Base-by-base conservation (phyloP, 1,140 invertebrate species). In the Bombus turneri region DNA sequence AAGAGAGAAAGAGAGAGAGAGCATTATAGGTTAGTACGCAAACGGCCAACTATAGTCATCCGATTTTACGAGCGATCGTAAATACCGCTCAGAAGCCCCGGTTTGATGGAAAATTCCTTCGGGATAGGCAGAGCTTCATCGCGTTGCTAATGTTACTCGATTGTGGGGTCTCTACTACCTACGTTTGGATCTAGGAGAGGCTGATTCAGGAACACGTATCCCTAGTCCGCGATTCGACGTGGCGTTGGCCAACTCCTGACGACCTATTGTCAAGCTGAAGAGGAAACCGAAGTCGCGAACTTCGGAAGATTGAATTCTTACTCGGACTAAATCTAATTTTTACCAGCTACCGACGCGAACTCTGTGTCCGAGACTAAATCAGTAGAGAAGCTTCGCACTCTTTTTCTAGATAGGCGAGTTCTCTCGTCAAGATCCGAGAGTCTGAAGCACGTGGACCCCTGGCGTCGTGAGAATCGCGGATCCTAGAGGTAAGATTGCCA, bases 271-370 rank as follows among this genome's bases (percentile, higher is more conserved):
- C 85, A 68, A 28, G 34, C n/a, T n/a, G n/a, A 31, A 57, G 74
- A 57, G 73, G 74, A 73, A 87, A 4, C n/a, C 64, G 57, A 53
- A 89, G 76, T 77, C 88, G 77, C 81, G 77, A 83, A 75, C 85
- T 74, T 81, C 79, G 76, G 62, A 68, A 81, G 91, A 90, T 91
- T 85, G 86, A 87, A 91, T 78, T 90, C 88, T 91, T 84, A 75
- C 81, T 87, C 75, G 85, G 84, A 66, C 81, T 4, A 89, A 92
- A 92, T 93, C 87, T 92, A 91, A 92, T 92, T 92, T 92, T 85
- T 91, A n/a, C 59, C 73, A 41, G 41, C n/a, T 39, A 41, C 73
- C 79, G 66, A 22, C 3, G 59, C n/a, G 41, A 81, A 79, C 78
- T 77, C 31, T 68, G 79, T 83, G 86, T 86, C 83, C 88, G 78